phyloP scores from a whole-genome alignment of 2,888 invertebrate genomes.

The Aleiodes leptofemur region DNA sequence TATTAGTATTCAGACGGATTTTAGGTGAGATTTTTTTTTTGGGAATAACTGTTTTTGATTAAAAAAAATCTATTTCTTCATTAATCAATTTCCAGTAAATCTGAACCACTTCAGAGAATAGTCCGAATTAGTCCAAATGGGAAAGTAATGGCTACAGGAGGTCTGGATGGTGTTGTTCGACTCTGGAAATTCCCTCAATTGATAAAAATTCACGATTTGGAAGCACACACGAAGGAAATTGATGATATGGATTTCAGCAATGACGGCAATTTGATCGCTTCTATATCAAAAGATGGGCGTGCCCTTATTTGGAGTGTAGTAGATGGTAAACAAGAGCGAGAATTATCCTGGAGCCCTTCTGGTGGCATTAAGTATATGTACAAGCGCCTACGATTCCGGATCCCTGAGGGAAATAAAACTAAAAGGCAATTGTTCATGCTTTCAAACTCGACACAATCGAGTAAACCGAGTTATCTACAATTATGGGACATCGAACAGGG shows the following conservation, averaged over 20 bases:
- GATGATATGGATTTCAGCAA: constrained; percentile 96
- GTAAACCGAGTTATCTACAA: constrained; percentile 85
- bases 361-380: constrained; percentile 88
- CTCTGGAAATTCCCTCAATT: constrained; percentile 93
- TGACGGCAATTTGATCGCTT: constrained; percentile 85
- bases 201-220: constrained; percentile 82
- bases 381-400: constrained; percentile 84
- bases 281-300: constrained; percentile 91
- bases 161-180: constrained; percentile 90
- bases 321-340: constrained; percentile 81
- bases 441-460: constrained; percentile 87
- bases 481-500: constrained; percentile 86
- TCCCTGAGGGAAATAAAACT: constrained; percentile 80
- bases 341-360: constrained; percentile 86
- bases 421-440: constrained; percentile 84
- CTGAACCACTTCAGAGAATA: constrained; percentile 91
- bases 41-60: too few species aligned
- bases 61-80: neutral
- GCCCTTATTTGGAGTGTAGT: constrained; percentile 87
- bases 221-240: constrained; percentile 92
- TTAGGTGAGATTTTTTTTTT: constrained; percentile 77
- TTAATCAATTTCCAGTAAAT: constrained; percentile 70
- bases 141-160: constrained; percentile 92
- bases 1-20: constrained; percentile 91
- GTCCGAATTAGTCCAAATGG: constrained; percentile 87